Evolutionary conservation across 2,888 invertebrate genomes (phyloP).

Genomic region (Acrocyrtus sp.): DNA sequence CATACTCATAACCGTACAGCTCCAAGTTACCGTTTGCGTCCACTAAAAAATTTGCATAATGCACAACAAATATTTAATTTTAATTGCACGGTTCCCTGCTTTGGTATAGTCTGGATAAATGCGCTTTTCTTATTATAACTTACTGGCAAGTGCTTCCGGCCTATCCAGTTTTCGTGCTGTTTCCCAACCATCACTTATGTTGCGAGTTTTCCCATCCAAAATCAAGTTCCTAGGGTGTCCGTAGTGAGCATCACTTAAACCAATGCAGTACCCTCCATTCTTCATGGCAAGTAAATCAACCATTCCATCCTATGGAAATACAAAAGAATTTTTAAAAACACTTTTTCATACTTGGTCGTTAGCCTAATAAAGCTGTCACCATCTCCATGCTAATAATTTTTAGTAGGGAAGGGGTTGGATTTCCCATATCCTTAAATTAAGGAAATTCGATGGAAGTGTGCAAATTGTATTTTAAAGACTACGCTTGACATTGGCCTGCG

Average conservation of each 20-base stretch:
- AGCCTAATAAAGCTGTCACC: no score
- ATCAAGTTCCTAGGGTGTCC: constrained; percentile 74
- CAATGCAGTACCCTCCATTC: constrained; percentile 71
- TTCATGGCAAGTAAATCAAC: constrained; percentile 71
- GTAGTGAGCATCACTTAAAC: constrained; percentile 74
- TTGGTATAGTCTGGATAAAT: background rate
- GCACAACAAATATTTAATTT: no score
- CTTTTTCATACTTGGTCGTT: no score
- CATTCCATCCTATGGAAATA: constrained; percentile 31
- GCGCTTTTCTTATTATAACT: background rate
- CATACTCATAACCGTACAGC: constrained; percentile 74
- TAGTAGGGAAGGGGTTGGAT: no score
- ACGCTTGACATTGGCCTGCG: no score
- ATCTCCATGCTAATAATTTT: no score
- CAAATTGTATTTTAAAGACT: no score
- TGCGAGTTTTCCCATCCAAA: constrained; percentile 69
- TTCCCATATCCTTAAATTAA: no score
- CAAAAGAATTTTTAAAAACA: background rate
- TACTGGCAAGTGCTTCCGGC: constrained; percentile 70
- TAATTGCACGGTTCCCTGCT: no score
- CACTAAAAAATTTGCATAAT: no score
- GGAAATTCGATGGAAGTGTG: no score
- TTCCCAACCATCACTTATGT: constrained; percentile 76
- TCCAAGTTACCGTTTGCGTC: constrained; percentile 71
- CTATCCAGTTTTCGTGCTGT: constrained; percentile 73